These are phyloP conservation scores for Tokudaia muenninki DNA, from an alignment of 2,797 vertebrate genomes.

Conservation along the genomic window DNA sequence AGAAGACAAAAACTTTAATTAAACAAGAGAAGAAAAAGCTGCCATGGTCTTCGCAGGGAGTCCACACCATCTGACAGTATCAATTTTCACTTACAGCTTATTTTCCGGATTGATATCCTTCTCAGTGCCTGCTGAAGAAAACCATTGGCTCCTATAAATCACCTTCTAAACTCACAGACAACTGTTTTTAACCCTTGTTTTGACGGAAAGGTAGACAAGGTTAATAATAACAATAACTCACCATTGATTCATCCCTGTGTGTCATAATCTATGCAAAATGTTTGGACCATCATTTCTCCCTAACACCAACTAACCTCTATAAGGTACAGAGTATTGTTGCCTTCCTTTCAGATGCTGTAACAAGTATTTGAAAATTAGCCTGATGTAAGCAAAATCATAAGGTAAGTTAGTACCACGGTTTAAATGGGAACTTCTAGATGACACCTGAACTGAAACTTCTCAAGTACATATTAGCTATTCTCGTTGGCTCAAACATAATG, in stretches of 20 bases:
- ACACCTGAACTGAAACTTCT: not conserved
- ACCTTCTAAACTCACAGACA: constrained; percentile 53
- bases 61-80: constrained; percentile 84
- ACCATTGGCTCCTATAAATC: constrained; percentile 79
- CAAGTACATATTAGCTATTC: not conserved
- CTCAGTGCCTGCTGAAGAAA: constrained; percentile 75
- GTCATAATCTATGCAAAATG: not conserved
- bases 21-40: constrained; percentile 74
- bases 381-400: not conserved
- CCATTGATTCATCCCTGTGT: not conserved
- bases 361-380: constrained; percentile 11
- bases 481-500: not conserved
- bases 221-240: not conserved
- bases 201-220: not conserved
- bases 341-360: not conserved
- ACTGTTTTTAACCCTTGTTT: constrained; percentile 66
- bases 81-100: constrained; percentile 85
- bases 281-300: not conserved
- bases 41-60: constrained; percentile 80
- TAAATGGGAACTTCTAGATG: constrained; percentile 23
- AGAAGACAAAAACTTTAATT: constrained; percentile 84
- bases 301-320: not conserved
- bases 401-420: not conserved
- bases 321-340: not conserved
- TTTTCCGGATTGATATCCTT: constrained; percentile 83